phyloP scores from a whole-genome alignment of 2,888 invertebrate species.

The Papilio elwesi region DNA sequence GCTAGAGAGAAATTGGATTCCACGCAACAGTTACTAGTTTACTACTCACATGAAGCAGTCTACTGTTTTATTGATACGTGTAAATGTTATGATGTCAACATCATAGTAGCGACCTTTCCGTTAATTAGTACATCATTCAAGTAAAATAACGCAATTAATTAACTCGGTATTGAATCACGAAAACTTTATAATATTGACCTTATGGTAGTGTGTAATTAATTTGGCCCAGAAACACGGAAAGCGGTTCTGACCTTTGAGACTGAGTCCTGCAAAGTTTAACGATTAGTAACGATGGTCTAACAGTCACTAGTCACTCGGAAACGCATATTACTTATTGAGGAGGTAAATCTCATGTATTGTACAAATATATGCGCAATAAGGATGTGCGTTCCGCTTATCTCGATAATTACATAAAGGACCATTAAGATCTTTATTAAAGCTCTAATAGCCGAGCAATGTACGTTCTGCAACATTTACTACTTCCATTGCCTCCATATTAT shows the following conservation, averaged over 20 bases:
- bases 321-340: background rate
- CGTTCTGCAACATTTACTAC: no score
- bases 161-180: background rate
- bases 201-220: slow-evolving; percentile 17
- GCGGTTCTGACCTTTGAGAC: slow-evolving; percentile 24
- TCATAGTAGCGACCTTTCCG: background rate
- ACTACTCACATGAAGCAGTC: no score
- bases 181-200: slow-evolving; percentile 27
- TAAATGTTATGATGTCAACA: background rate
- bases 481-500: no score
- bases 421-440: no score
- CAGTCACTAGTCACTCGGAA: slow-evolving; percentile 3
- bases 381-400: no score
- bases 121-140: background rate
- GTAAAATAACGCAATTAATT: slow-evolving; percentile 16
- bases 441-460: no score
- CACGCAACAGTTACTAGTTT: no score
- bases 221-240: slow-evolving; percentile 34
- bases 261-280: slow-evolving; percentile 9
- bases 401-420: no score
- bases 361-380: no score
- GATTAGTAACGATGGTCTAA: slow-evolving; percentile 23
- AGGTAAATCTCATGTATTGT: no score
- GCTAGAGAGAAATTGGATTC: no score
- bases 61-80: no score